These are phyloP conservation scores for Pseudomyrmex sp. DNA, from an alignment of 1,140 invertebrate species.

Conservation along the genomic window DNA sequence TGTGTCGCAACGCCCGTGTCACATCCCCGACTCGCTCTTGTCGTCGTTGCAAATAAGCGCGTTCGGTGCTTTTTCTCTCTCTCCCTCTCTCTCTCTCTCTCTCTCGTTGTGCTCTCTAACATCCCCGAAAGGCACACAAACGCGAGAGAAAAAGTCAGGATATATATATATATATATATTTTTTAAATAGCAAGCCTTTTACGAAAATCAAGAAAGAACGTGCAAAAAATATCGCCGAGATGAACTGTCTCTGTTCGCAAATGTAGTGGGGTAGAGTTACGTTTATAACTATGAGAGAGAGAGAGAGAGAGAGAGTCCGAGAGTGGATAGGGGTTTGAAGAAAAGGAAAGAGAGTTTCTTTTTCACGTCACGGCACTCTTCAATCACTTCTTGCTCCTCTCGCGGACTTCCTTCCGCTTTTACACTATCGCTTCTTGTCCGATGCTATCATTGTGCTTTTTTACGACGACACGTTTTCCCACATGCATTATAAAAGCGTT, in stretches of 20 bases:
- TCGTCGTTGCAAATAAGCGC: not conserved
- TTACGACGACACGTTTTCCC: slow-evolving; percentile 44
- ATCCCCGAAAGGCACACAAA: not conserved
- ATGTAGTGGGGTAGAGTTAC: not conserved
- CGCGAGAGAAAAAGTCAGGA: no score
- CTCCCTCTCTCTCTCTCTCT: not conserved
- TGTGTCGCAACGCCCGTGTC: not conserved
- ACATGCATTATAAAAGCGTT: slow-evolving; percentile 14
- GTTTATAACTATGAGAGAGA: slow-evolving; percentile 17
- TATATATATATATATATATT: no score
- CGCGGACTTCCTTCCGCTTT: slow-evolving; percentile 33
- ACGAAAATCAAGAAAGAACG: not conserved
- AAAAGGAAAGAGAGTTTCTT: slow-evolving; percentile 40
- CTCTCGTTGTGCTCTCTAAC: not conserved
- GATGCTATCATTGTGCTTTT: slow-evolving; percentile 40
- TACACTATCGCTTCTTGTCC: slow-evolving; percentile 37
- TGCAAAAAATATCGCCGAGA: not conserved
- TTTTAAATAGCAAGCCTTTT: not conserved
- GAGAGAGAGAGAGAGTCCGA: slow-evolving; percentile 28
- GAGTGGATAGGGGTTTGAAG: slow-evolving; percentile 23
- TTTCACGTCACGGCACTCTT: slow-evolving; percentile 38
- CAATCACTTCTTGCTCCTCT: slow-evolving; percentile 51
- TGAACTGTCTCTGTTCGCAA: not conserved
- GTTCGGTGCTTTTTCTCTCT: not conserved
- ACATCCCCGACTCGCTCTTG: not conserved